Evolutionary conservation across 2,113 vertebrate genomes (phyloP).

Genomic region (Fulica atra): DNA sequence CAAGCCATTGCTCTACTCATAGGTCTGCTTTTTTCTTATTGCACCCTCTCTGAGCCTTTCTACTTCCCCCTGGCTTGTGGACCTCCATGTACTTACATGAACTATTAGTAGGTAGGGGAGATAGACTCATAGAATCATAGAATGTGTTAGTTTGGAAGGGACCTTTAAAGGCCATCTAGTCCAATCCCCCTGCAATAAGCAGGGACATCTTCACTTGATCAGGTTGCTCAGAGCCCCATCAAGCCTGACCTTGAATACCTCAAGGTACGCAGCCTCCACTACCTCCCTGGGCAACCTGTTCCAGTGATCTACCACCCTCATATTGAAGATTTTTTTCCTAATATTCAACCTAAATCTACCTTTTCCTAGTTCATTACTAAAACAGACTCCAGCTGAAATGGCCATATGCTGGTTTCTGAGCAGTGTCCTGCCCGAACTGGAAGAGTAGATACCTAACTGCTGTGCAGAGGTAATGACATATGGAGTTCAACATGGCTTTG

Average conservation of each 20-base stretch:
- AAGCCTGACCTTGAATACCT: no score
- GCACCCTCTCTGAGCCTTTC: not conserved
- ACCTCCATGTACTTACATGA: not conserved
- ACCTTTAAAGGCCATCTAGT: no score
- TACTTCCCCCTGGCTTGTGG: accelerated
- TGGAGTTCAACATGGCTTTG: slow-evolving; percentile 21
- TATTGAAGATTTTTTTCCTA: no score
- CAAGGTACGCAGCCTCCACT: no score
- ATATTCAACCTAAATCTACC: no score
- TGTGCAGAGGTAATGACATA: not conserved
- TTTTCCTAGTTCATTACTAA: not conserved
- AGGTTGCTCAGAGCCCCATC: no score
- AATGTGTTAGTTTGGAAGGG: no score
- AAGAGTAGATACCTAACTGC: not conserved
- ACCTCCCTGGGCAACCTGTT: no score
- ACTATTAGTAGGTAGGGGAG: not conserved
- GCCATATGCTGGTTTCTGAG: not conserved
- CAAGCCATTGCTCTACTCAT: accelerated
- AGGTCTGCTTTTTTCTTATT: not conserved
- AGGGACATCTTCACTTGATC: no score
- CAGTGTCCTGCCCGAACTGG: not conserved
- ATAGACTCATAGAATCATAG: not conserved
- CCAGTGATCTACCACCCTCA: no score
- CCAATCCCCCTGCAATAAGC: no score
- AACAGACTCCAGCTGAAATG: not conserved